A percentile compares a stretch with the other conserved stretches of the same genome.
Conservation (phyloP, 2,797 vertebrate genomes). For the Steatocranus sp. region DNA sequence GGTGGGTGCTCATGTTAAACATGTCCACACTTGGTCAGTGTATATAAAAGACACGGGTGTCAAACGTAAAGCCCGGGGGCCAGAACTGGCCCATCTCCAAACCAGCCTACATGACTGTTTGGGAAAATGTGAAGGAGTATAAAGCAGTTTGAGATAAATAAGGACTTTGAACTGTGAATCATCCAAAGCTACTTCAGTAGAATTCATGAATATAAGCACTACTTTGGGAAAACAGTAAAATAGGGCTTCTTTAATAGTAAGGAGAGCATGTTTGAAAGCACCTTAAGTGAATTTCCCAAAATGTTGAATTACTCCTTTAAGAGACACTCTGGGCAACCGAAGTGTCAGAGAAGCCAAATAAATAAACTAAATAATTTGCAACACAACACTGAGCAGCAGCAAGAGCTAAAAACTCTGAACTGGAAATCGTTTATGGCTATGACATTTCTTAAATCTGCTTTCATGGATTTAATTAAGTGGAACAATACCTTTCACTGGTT, state of each 20-base stretch:
- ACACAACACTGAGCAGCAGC: not conserved
- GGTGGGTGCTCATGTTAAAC: not conserved
- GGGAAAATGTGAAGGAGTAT: not conserved
- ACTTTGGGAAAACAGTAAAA: not conserved
- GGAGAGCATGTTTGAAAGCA: not conserved
- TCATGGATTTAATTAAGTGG: conserved; percentile 30
- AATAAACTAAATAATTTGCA: conserved; percentile 4
- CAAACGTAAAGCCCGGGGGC: not conserved
- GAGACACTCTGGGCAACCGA: not conserved
- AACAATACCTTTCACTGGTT: conserved; percentile 59
- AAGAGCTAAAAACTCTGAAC: not conserved
- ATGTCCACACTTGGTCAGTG: not conserved
- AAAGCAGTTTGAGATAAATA: not conserved
- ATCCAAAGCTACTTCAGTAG: not conserved
- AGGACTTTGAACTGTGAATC: not conserved
- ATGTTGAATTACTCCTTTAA: not conserved
- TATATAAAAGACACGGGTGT: not conserved
- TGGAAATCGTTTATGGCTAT: conserved; percentile 21
- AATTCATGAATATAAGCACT: not conserved
- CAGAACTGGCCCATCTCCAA: not conserved
- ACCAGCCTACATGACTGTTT: not conserved
- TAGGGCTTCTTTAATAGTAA: not conserved
- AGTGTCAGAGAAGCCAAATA: not conserved
- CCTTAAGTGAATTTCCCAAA: not conserved
- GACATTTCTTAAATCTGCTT: conserved; percentile 19